Evolutionary conservation across 23 tunicate species (phyloP), one percentile per base, ranked within the genome.

Genomic region (Clavelina lepadiformis): DNA sequence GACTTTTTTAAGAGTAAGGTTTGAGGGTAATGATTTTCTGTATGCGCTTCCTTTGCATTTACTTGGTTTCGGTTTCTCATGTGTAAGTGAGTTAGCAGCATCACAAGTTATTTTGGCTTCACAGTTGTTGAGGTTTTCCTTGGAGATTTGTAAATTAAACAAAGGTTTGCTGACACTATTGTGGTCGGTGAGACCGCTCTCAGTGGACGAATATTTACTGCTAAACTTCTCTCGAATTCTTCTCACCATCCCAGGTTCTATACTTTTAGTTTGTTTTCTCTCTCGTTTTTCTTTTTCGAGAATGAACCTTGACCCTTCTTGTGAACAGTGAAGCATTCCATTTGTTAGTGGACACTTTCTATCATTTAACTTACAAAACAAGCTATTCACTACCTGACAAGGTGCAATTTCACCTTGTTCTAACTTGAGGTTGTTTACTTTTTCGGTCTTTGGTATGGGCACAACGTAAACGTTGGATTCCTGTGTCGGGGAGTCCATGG

Each of bases 221-320:
- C 38, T 6, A 66, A 72, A 72, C 29, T 38, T 72, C 54, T 58
- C 38, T 6, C 67, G 31, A 18, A 72, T 30, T 28, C 66, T 36
- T 59, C 35, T 27, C 1, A 72, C 78, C 8, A 30, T 58, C 1
- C 78, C 78, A 24, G 78, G 78, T 28, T 58, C 49, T 29, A 72
- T 70, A 31, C 76, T 70, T 35, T 37, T 31, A 35, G 76, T 55
- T 29, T 35, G 15, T 51, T 34, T 32, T 20, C 64, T 28, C 35
- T 70, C 51, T 22, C n/a, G 5, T 8, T 21, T 5, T 3, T 35
- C 7, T 21, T 63, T 5, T 20, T 34, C 27, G 33, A 72, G 58
- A 7, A 31, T 29, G 31, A 72, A 3, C 31, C 28, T 2, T 3
- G 78, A 72, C 3, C 68, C 78, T 27, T 2, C 8, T 22, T 44